phyloP scores from a whole-genome alignment of 1,140 invertebrate species.

The Dinothrombium tinctorium region DNA sequence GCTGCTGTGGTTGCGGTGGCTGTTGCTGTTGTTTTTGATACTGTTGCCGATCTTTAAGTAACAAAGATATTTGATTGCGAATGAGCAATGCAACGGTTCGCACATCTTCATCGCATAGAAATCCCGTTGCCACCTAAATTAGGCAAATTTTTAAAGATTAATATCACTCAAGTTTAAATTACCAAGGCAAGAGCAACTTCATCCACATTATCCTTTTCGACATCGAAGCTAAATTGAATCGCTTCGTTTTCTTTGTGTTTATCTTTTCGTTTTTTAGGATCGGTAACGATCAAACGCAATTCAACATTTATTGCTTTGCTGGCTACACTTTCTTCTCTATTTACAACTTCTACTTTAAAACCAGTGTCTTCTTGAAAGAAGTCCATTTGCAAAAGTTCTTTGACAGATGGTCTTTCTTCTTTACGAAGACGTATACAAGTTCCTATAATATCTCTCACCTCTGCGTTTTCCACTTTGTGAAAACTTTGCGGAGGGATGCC shows the following conservation, averaged over 20 bases:
- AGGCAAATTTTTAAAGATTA: no score
- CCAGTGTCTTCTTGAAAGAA: conserved; percentile 94
- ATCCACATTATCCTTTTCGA: conserved; percentile 72
- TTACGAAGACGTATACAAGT: conserved; percentile 74
- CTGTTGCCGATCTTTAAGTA: conserved; percentile 31
- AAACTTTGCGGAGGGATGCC: conserved; percentile 87
- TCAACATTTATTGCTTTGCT: conserved; percentile 35
- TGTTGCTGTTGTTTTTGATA: conserved; percentile 20
- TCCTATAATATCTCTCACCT: conserved; percentile 88
- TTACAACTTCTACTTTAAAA: conserved; percentile 73
- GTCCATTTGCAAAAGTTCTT: conserved; percentile 78
- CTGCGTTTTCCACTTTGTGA: conserved; percentile 83
- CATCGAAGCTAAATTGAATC: conserved; percentile 95
- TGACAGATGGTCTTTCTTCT: conserved; percentile 75
- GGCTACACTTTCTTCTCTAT: conserved; percentile 33
- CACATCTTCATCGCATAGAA: conserved; percentile 72
- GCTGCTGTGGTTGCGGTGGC: conserved; percentile 21
- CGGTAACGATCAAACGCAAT: conserved; percentile 74
- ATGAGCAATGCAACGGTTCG: conserved; percentile 65
- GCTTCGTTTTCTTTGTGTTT: conserved; percentile 98
- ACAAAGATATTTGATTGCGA: conserved; percentile 44
- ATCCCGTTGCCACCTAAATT: conserved; percentile 59
- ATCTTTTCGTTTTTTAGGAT: conserved; percentile 83
- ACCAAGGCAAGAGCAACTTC: conserved; percentile 91
- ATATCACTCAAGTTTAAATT: no score